A percentile compares a stretch with the other conserved stretches of the same genome.
Conservation (phyloP, 2,797 vertebrate species). For the Chelon labrosus region DNA sequence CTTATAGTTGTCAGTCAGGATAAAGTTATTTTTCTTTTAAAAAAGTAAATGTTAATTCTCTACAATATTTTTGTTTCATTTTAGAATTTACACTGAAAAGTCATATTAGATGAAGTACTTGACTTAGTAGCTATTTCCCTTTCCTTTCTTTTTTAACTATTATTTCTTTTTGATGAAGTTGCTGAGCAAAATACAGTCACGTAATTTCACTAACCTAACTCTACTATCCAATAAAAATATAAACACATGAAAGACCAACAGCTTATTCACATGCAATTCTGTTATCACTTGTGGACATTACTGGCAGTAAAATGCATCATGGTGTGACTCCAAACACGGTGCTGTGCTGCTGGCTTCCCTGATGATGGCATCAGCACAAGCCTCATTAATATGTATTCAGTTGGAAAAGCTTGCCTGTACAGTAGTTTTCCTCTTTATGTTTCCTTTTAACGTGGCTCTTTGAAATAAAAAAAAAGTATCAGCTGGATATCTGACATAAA, state of each 20-base stretch:
- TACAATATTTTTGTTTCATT: too few relatives aligned
- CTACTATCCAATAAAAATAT: background rate
- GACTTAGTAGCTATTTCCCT: too few relatives aligned
- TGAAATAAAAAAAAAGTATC: background rate
- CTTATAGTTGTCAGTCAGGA: too few relatives aligned
- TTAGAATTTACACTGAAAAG: too few relatives aligned
- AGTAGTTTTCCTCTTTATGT: slow-evolving; percentile 5
- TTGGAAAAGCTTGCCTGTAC: slow-evolving; percentile 9
- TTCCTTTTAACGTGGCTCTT: slow-evolving; percentile 2
- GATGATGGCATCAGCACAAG: background rate
- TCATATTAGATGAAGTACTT: too few relatives aligned
- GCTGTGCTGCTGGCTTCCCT: background rate
- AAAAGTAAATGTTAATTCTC: too few relatives aligned
- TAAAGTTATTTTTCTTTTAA: too few relatives aligned
- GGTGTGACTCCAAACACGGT: background rate
- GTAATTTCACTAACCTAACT: background rate
- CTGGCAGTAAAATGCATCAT: background rate
- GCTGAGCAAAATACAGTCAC: too few relatives aligned
- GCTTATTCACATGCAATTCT: slow-evolving; percentile 2
- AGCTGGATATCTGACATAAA: slow-evolving; percentile 27
- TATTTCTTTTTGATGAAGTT: too few relatives aligned
- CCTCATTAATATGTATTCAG: slow-evolving; percentile 17
- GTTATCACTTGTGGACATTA: background rate
- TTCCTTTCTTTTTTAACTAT: too few relatives aligned
- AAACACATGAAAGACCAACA: background rate